Conservation (phyloP, 2,888 invertebrate species). For the Patella depressa region DNA sequence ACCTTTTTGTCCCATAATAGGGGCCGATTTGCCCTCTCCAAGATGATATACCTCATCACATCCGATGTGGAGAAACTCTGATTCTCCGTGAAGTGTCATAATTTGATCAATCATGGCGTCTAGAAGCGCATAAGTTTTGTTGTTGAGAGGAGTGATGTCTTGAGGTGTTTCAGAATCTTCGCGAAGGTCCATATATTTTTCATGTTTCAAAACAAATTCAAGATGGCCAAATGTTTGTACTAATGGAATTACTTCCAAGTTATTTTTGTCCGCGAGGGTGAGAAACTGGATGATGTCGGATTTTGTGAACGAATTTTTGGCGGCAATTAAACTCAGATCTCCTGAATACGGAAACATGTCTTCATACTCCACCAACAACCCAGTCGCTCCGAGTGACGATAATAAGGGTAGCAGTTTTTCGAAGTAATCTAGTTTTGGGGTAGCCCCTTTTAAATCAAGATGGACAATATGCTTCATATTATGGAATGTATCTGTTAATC, state of each 20-base stretch:
- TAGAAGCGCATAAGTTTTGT: conserved; percentile 72
- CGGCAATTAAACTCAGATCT: conserved; percentile 75
- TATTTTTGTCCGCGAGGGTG: conserved; percentile 75
- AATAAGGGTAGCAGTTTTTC: conserved; percentile 67
- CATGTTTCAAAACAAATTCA: conserved; percentile 82
- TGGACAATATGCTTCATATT: conserved; percentile 77
- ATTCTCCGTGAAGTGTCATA: conserved; percentile 77
- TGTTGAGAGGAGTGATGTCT: conserved; percentile 33
- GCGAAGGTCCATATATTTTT: conserved; percentile 78
- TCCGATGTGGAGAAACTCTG: conserved; percentile 81
- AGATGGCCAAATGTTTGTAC: conserved; percentile 88
- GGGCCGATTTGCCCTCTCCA: conserved; percentile 44
- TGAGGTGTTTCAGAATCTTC: conserved; percentile 75
- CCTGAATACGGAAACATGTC: conserved; percentile 87
- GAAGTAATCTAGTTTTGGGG: conserved; percentile 77
- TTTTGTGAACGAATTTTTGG: conserved; percentile 62
- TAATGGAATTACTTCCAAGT: conserved; percentile 82
- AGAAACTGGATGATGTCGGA: conserved; percentile 74
- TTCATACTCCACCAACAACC: conserved; percentile 85
- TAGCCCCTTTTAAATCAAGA: conserved; percentile 87
- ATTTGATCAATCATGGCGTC: conserved; percentile 80
- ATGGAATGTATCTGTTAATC: conserved; percentile 22
- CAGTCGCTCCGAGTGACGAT: conserved; percentile 77
- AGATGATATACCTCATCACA: conserved; percentile 78
- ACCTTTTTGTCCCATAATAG: conserved; percentile 43